Conservation (phyloP, 2,888 invertebrate species). For the Leucoptera coffeella region DNA sequence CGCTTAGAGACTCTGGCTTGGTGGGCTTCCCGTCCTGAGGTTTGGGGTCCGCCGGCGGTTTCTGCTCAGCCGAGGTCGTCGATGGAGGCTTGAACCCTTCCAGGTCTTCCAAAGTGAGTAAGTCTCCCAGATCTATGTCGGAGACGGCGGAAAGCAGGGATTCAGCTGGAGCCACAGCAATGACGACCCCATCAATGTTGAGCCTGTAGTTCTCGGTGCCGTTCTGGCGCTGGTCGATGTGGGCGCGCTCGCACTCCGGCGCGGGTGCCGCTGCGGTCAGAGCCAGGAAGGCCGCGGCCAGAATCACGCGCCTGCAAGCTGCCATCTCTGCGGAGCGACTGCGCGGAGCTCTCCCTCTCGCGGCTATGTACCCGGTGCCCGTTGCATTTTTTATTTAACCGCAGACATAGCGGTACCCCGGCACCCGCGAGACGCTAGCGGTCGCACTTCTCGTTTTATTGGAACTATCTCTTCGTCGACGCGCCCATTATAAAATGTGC, state of each 20-base stretch:
- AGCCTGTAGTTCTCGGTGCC: conserved; percentile 69
- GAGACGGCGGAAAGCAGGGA: conserved; percentile 51
- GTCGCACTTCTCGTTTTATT: too few species aligned
- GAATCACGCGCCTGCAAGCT: conserved; percentile 40
- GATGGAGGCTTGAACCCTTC: conserved; percentile 13
- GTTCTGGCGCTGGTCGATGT: conserved; percentile 72
- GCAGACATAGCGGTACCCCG: conserved; percentile 45
- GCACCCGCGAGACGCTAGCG: conserved; percentile 12
- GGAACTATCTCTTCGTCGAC: too few species aligned
- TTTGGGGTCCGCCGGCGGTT: conserved; percentile 6
- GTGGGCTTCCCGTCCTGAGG: conserved; percentile 7
- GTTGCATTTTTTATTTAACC: conserved; percentile 49
- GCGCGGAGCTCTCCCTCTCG: conserved; percentile 16
- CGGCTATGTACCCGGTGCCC: conserved; percentile 36
- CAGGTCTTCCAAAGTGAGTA: conserved; percentile 23
- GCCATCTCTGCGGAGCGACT: conserved; percentile 31
- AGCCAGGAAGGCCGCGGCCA: conserved; percentile 22
- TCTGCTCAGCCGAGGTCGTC: conserved; percentile 8
- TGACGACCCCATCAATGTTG: conserved; percentile 61
- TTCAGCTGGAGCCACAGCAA: conserved; percentile 60
- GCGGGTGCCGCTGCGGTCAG: conserved; percentile 16
- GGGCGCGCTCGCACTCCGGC: conserved; percentile 16
- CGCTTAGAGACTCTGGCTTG: conserved; percentile 16
- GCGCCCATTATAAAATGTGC: too few species aligned
- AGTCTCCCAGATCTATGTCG: conserved; percentile 28